Percentiles rank a stretch among this genome's conserved stretches.
Evolutionary conservation across 2,113 vertebrate species (phyloP).

Genomic region (Gambusia holbrooki): DNA sequence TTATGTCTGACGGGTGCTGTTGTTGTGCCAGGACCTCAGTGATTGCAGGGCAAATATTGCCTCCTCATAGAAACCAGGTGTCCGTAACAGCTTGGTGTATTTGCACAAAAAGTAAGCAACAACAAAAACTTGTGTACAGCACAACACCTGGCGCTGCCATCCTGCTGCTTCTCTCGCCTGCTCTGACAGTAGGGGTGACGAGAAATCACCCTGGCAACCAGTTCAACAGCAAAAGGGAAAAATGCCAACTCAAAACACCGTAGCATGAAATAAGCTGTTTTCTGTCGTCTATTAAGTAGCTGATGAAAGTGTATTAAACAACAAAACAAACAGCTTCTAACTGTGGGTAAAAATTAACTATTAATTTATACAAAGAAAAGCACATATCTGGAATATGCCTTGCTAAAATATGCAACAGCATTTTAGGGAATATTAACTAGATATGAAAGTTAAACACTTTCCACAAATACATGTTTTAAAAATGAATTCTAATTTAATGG

Average conservation of each 20-base stretch:
- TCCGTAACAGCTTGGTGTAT: constrained; percentile 62
- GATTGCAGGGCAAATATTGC: constrained; percentile 50
- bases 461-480: constrained; percentile 23
- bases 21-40: constrained; percentile 53
- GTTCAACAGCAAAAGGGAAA: constrained; percentile 11
- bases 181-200: constrained; percentile 51
- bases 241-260: neutral
- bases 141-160: constrained; percentile 61
- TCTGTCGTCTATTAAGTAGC: neutral
- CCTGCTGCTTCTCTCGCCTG: constrained; percentile 44
- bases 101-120: constrained; percentile 56
- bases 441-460: constrained; percentile 34
- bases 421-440: constrained; percentile 28
- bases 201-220: constrained; percentile 55
- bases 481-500: constrained; percentile 30
- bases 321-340: neutral
- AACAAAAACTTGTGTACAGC: constrained; percentile 65
- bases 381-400: constrained; percentile 9
- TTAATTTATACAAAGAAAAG: neutral
- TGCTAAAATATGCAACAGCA: constrained; percentile 11
- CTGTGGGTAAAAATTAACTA: constrained; percentile 8
- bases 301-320: constrained; percentile 1
- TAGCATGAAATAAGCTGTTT: neutral
- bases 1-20: constrained; percentile 38
- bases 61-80: constrained; percentile 68